A percentile compares a stretch with the other conserved stretches of the same genome.
Conservation (phyloP, 2,113 vertebrate genomes). For the Cebus imitator region DNA sequence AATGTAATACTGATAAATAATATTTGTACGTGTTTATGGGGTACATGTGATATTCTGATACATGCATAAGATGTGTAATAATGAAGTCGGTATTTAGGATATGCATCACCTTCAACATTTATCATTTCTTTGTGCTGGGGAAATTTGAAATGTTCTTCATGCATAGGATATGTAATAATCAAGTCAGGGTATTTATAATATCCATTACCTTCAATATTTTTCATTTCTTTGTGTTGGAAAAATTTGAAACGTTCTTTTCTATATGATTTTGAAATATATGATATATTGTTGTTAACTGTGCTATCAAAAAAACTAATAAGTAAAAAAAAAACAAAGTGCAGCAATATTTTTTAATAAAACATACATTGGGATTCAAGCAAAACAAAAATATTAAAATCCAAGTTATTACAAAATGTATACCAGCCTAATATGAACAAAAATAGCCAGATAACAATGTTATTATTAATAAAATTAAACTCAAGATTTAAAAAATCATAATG, state of each 20-base stretch:
- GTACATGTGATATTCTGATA: background rate
- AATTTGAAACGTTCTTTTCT: background rate
- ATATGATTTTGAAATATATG: background rate
- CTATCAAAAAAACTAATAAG: background rate
- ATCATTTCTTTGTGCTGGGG: background rate
- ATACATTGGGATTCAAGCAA: background rate
- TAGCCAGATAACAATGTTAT: background rate
- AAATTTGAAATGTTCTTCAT: background rate
- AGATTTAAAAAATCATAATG: background rate
- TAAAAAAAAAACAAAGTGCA: background rate
- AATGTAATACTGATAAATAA: background rate
- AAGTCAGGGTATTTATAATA: background rate
- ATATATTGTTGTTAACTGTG: background rate
- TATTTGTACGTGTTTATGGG: background rate
- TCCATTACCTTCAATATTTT: background rate
- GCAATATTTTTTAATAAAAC: background rate
- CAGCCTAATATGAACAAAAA: background rate
- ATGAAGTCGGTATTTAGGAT: background rate
- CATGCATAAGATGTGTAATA: background rate
- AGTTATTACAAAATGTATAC: background rate
- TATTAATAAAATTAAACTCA: background rate
- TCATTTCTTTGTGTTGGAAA: background rate
- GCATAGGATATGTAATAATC: background rate
- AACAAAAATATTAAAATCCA: background rate
- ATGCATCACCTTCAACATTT: background rate